A percentile compares a stretch with the other conserved stretches of the same genome.
Conservation (phyloP, 2,797 vertebrate species). For the Sebastes wilsoni region DNA sequence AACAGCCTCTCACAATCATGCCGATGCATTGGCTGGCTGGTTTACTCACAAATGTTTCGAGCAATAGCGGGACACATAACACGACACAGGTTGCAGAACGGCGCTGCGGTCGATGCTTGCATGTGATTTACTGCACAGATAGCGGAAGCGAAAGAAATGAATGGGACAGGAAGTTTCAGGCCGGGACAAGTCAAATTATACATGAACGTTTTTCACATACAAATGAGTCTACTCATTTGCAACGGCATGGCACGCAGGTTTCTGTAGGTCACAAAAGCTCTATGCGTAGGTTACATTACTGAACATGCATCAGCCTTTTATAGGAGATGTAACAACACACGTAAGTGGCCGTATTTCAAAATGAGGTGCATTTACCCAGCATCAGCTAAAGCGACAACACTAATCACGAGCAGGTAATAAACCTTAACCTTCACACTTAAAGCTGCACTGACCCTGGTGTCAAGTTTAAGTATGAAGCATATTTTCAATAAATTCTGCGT, state of each 20-base stretch:
- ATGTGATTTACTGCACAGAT: conserved; percentile 32
- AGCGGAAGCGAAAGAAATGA: background rate
- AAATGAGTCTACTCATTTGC: background rate
- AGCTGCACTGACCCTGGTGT: background rate
- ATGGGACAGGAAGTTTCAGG: background rate
- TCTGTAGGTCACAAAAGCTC: background rate
- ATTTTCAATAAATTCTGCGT: background rate
- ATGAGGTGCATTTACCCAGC: background rate
- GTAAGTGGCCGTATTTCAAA: background rate
- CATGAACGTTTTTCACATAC: background rate
- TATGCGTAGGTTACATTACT: background rate
- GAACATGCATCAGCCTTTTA: conserved; percentile 1
- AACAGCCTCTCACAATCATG: conserved; percentile 46
- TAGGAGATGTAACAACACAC: background rate
- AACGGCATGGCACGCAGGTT: background rate
- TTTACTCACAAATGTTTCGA: conserved; percentile 58
- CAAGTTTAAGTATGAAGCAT: background rate
- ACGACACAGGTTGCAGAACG: conserved; percentile 18
- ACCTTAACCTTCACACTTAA: background rate
- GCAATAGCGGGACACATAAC: conserved; percentile 25
- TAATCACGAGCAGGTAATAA: background rate
- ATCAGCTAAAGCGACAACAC: background rate
- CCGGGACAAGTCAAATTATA: background rate
- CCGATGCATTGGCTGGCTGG: conserved; percentile 49
- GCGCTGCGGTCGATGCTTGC: background rate